Percentiles rank a stretch among this genome's conserved stretches.
phyloP scores from a whole-genome alignment of 2,113 vertebrate species.

The Gnathonemus echidnorhynchus region DNA sequence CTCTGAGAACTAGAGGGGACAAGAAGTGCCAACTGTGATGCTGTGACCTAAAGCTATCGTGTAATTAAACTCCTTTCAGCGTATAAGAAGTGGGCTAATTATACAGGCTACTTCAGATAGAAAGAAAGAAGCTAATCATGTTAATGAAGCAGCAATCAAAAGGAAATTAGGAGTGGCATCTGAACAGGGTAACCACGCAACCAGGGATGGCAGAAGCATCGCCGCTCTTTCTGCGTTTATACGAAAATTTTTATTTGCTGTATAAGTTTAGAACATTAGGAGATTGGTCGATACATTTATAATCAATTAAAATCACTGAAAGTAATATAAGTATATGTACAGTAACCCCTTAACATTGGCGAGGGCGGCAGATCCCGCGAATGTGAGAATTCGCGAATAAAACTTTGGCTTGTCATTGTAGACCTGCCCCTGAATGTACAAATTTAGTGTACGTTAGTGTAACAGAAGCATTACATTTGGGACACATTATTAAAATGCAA shows the following conservation, averaged over 20 bases:
- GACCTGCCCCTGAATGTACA: background rate
- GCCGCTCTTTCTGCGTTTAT: background rate
- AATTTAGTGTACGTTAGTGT: background rate
- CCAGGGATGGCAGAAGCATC: background rate
- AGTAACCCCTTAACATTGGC: background rate
- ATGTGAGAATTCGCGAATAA: background rate
- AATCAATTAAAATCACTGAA: background rate
- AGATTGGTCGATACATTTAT: background rate
- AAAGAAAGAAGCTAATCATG: background rate
- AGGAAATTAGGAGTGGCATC: background rate
- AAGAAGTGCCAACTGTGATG: background rate
- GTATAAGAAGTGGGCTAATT: background rate
- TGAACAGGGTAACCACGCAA: background rate
- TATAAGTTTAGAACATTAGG: background rate
- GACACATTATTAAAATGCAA: background rate
- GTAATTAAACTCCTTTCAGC: conserved; percentile 3
- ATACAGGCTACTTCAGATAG: background rate
- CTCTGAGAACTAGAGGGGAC: background rate
- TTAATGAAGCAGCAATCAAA: background rate
- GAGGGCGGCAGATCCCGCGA: background rate
- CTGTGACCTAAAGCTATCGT: background rate
- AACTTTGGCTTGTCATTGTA: background rate
- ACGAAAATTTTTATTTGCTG: background rate
- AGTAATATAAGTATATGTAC: background rate
- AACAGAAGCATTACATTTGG: background rate